Evolutionary conservation across 2,113 vertebrate genomes (phyloP).

Genomic region (Blennius ocellaris): DNA sequence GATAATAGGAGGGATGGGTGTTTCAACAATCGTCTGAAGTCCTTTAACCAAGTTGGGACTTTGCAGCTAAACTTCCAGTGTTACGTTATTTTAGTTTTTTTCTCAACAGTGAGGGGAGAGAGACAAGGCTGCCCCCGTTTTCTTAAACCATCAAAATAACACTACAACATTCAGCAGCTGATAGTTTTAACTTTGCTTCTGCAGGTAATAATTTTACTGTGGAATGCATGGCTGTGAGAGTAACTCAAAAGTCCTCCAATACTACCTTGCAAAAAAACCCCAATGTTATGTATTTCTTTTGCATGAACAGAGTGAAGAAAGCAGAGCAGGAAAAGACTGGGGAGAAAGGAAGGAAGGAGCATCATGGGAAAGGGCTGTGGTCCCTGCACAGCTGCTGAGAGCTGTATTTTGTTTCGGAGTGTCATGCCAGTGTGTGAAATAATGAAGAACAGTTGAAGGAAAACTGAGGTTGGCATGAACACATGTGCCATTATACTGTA

Average conservation of each 20-base stretch:
- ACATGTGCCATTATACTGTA: conserved; percentile 6
- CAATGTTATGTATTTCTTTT: not conserved
- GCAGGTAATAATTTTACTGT: not conserved
- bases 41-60: not conserved
- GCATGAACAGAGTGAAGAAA: conserved; percentile 11
- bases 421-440: conserved; percentile 14
- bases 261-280: too few relatives aligned
- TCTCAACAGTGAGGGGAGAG: too few relatives aligned
- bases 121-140: not conserved
- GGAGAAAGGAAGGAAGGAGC: conserved; percentile 46
- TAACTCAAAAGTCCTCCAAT: too few relatives aligned
- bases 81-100: not conserved
- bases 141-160: not conserved
- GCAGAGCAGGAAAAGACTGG: conserved; percentile 25
- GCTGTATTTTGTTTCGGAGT: conserved; percentile 8
- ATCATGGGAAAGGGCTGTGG: conserved; percentile 54
- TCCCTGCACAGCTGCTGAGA: conserved; percentile 16
- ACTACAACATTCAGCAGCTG: not conserved
- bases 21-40: not conserved
- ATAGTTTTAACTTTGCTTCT: not conserved
- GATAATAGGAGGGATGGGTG: not conserved
- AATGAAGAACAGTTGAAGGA: conserved; percentile 15
- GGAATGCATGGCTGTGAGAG: too few relatives aligned
- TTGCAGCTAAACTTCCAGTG: not conserved
- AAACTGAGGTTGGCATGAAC: conserved; percentile 14